These are phyloP conservation scores for Acromyrmex charruanus DNA, from an alignment of 1,140 invertebrate genomes.

Conservation along the genomic window DNA sequence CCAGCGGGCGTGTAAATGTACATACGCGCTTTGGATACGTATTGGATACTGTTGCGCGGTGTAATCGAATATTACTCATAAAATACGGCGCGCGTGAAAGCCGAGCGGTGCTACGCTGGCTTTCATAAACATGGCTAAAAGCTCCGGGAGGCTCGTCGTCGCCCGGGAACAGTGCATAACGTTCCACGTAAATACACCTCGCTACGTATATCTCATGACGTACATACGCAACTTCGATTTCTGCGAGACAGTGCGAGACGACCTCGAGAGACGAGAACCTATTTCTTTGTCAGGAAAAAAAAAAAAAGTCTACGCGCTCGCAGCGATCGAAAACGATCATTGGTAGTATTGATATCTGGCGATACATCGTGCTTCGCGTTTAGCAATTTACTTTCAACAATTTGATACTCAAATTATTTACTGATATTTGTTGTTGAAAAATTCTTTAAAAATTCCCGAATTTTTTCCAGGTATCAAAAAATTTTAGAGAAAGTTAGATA, in stretches of 20 bases:
- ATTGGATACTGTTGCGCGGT: conserved; percentile 50
- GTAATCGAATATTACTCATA: conserved; percentile 62
- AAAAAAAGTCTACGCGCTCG: neutral
- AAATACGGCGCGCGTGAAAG: conserved; percentile 20
- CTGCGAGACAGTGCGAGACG: neutral
- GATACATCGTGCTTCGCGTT: too few species aligned
- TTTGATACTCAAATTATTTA: too few species aligned
- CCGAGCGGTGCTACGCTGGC: neutral
- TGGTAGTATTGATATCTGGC: too few species aligned
- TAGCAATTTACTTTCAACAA: too few species aligned
- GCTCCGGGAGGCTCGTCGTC: neutral
- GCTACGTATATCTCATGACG: neutral
- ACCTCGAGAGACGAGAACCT: neutral
- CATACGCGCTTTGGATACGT: neutral
- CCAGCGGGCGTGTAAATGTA: conserved; percentile 31
- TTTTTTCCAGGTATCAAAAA: too few species aligned
- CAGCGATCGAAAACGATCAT: neutral
- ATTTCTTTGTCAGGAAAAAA: neutral
- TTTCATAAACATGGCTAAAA: conserved; percentile 56
- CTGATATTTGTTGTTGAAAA: too few species aligned
- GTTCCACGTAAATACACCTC: neutral
- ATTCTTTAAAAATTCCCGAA: too few species aligned
- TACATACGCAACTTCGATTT: conserved; percentile 25
- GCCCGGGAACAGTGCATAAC: neutral
- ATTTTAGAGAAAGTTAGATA: too few species aligned